Evolutionary conservation across 2,797 vertebrate species (phyloP).

Genomic region (Sandelia bainsii): DNA sequence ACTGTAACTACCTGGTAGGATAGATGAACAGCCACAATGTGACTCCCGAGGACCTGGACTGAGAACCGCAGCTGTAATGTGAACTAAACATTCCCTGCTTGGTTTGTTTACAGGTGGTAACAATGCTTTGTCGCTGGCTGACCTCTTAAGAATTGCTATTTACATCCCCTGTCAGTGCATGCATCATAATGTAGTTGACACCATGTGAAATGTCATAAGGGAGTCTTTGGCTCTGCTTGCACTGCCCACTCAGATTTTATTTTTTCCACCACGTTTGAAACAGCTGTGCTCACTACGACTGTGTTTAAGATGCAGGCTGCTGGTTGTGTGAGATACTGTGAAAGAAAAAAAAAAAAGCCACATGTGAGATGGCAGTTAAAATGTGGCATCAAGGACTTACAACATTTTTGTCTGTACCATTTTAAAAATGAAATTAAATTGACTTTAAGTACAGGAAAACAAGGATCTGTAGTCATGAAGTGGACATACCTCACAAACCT

Average conservation of each 20-base stretch:
- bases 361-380: slow-evolving; percentile 37
- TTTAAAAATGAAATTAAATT: slow-evolving; percentile 14
- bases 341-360: slow-evolving; percentile 7
- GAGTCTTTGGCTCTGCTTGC: slow-evolving; percentile 36
- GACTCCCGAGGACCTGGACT: slow-evolving; percentile 43
- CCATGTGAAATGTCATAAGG: slow-evolving; percentile 43
- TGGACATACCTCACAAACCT: slow-evolving; percentile 29
- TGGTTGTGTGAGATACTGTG: slow-evolving; percentile 25
- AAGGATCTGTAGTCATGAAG: slow-evolving; percentile 17
- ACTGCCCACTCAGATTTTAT: slow-evolving; percentile 39
- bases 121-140: slow-evolving; percentile 24
- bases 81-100: slow-evolving; percentile 43
- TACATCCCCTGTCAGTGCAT: slow-evolving; percentile 38
- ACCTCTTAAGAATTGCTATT: slow-evolving; percentile 47
- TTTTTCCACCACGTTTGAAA: slow-evolving; percentile 25
- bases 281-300: slow-evolving; percentile 27
- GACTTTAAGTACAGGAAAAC: slow-evolving; percentile 38
- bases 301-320: slow-evolving; percentile 4
- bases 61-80: slow-evolving; percentile 41
- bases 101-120: slow-evolving; percentile 60
- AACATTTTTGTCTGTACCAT: slow-evolving; percentile 7
- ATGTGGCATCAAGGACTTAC: slow-evolving; percentile 35
- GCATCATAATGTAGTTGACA: slow-evolving; percentile 35
- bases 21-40: slow-evolving; percentile 42
- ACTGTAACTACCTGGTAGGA: slow-evolving; percentile 49